These are phyloP conservation scores for Sinocyclocheilus anshuiensis DNA, from an alignment of 2,113 vertebrate genomes.

Conservation along the genomic window DNA sequence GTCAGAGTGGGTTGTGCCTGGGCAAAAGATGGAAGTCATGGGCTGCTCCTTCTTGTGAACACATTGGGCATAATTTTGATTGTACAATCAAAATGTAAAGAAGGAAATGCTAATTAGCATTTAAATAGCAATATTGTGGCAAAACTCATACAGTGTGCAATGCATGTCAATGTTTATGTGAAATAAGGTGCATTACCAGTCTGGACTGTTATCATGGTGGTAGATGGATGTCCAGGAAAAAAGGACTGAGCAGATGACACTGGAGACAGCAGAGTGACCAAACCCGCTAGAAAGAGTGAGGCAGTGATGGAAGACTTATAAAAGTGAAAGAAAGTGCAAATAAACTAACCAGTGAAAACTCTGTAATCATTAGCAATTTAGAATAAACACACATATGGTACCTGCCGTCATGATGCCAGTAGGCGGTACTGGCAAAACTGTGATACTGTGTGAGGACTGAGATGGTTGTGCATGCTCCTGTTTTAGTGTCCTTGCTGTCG, in stretches of 20 bases:
- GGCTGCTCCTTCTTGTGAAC: too few relatives aligned
- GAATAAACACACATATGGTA: conserved; percentile 57
- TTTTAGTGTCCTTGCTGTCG: conserved; percentile 76
- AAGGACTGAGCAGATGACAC: conserved; percentile 90
- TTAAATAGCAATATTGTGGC: too few relatives aligned
- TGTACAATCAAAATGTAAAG: too few relatives aligned
- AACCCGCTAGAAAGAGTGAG: conserved; percentile 79
- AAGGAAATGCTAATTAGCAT: too few relatives aligned
- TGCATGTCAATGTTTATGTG: neutral
- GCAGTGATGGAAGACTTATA: neutral
- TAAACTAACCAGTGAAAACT: neutral
- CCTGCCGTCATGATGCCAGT: conserved; percentile 96
- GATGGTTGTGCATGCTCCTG: conserved; percentile 87
- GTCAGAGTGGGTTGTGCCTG: too few relatives aligned
- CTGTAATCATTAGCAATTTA: neutral
- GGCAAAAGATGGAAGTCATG: too few relatives aligned
- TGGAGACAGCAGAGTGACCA: conserved; percentile 93
- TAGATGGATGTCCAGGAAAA: conserved; percentile 84
- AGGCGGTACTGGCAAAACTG: conserved; percentile 92
- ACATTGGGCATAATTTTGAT: too few relatives aligned
- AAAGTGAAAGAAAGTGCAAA: neutral
- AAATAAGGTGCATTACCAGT: conserved; percentile 43
- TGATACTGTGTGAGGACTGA: conserved; percentile 92
- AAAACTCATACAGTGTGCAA: neutral
- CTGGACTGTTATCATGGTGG: conserved; percentile 83